Base-by-base conservation (phyloP, 2,888 invertebrate species). In the Mongoloraphidia duomilia region DNA sequence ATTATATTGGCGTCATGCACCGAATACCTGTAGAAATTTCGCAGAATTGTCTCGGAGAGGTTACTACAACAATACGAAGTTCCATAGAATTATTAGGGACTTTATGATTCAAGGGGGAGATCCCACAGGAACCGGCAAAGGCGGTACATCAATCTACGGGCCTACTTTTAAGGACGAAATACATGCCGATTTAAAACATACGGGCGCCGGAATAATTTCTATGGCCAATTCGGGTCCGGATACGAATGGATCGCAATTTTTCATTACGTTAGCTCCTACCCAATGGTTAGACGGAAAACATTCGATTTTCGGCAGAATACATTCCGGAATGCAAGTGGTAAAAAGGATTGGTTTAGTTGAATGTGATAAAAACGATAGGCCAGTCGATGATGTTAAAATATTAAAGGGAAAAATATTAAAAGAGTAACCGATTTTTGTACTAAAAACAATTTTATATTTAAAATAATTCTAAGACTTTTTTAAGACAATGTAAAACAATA, bases 221-320 rank as follows among this genome's bases (percentile, higher is more conserved):
- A 99, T 98, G 98, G 98, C 98, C 1, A 99, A 99, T 73, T 86
- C 95, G 14, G 96, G 97, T 0, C 94, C 95, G 1, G 81, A 97
- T 62, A 84, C 91, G 8, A 98, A 99, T 67, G 96, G 96, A 3
- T 95, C 94, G 34, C 98, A 99, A 66, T 99, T 99, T 72, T 99
- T 97, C 60, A 90, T 98, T 44, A 95, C 96, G 0, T 69, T 98
- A 52, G 94, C 88, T 0, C 95, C 97, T 1, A 92, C 95, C 0
- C 95, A 96, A 60, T 97, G 97, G 94, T 72, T 98, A 37, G 97
- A 98, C 72, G 89, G 92, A 10, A 96, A 96, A 65, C 97, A 99
- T 68, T 79, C 95, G 2, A 94, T 99, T 63, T 98, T 98, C 70
- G 98, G 90, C 57, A 75, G 96, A 55, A 75, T 96, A 8, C 76